Percentiles rank a stretch among this genome's conserved stretches.
phyloP scores from a whole-genome alignment of 2,797 vertebrate genomes.

The Acomys russatus region DNA sequence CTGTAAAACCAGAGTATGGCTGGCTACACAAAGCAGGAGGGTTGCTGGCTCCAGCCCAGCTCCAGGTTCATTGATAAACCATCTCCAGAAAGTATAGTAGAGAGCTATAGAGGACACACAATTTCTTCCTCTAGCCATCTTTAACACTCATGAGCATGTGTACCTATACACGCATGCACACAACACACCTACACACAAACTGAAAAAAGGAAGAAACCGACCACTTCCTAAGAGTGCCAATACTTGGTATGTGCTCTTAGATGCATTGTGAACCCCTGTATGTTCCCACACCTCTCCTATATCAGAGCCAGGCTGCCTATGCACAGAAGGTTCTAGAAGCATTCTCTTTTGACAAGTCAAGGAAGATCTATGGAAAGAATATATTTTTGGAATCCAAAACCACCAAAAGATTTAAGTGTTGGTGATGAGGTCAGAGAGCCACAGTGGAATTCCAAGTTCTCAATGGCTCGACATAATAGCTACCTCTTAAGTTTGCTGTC shows the following conservation, averaged over 20 bases:
- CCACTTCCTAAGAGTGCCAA: background rate
- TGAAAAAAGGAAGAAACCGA: background rate
- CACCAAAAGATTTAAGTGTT: background rate
- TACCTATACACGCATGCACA: background rate
- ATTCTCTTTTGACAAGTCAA: background rate
- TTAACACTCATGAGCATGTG: background rate
- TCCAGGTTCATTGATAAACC: background rate
- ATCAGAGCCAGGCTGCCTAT: background rate
- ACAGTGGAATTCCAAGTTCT: background rate
- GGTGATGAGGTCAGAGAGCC: conserved; percentile 53
- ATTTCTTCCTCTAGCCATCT: background rate
- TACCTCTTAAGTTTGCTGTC: conserved; percentile 64
- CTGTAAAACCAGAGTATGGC: background rate
- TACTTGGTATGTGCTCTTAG: fast-evolving
- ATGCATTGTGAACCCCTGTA: background rate
- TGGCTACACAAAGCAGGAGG: background rate
- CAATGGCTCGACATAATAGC: conserved; percentile 56
- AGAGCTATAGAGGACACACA: no score
- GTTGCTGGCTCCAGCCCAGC: background rate
- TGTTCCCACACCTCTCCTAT: fast-evolving
- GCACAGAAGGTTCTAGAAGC: background rate
- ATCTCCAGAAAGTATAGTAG: background rate
- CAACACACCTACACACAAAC: background rate
- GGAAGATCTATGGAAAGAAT: background rate
- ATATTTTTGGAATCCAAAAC: conserved; percentile 43